A percentile compares a stretch with the other conserved stretches of the same genome.
Conservation (phyloP, 2,797 vertebrate genomes). For the Cetoscarus ocellatus region DNA sequence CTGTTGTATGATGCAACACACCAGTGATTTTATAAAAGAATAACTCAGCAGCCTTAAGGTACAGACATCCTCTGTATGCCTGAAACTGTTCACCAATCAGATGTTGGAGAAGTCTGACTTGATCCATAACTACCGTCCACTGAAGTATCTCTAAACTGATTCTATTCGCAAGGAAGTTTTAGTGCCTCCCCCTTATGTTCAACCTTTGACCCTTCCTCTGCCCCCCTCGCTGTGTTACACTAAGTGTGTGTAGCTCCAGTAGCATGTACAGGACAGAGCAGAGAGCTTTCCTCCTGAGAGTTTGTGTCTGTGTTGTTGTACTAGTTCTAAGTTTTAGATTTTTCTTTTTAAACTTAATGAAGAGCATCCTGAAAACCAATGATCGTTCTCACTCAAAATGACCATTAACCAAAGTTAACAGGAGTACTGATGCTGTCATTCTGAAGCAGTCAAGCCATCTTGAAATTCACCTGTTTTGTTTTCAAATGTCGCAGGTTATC, state of each 20-base stretch:
- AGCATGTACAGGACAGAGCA: constrained; percentile 55
- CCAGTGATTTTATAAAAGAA: constrained; percentile 62
- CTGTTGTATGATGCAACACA: constrained; percentile 37
- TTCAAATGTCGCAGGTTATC: constrained; percentile 24
- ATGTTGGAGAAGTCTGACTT: constrained; percentile 35
- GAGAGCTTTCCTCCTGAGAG: constrained; percentile 43
- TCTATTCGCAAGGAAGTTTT: constrained; percentile 42
- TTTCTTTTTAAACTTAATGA: constrained; percentile 19
- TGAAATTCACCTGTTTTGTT: constrained; percentile 31
- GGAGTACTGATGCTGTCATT: constrained; percentile 28
- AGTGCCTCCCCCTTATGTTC: constrained; percentile 53
- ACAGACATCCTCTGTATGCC: constrained; percentile 32
- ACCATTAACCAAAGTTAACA: constrained; percentile 61
- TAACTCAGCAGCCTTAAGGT: constrained; percentile 66
- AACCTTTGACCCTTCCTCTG: neutral
- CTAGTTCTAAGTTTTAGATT: constrained; percentile 46
- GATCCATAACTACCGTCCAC: constrained; percentile 56
- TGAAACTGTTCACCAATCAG: constrained; percentile 35
- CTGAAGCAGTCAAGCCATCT: constrained; percentile 35
- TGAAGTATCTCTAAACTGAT: constrained; percentile 28
- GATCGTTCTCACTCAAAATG: constrained; percentile 38
- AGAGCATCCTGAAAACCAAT: constrained; percentile 51
- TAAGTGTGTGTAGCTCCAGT: constrained; percentile 39
- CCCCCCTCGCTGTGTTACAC: constrained; percentile 6
- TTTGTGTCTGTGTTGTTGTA: constrained; percentile 46